A percentile compares a stretch with the other conserved stretches of the same genome.
Conservation (phyloP, 2,797 vertebrate genomes). For the Pangasius krempfi region DNA sequence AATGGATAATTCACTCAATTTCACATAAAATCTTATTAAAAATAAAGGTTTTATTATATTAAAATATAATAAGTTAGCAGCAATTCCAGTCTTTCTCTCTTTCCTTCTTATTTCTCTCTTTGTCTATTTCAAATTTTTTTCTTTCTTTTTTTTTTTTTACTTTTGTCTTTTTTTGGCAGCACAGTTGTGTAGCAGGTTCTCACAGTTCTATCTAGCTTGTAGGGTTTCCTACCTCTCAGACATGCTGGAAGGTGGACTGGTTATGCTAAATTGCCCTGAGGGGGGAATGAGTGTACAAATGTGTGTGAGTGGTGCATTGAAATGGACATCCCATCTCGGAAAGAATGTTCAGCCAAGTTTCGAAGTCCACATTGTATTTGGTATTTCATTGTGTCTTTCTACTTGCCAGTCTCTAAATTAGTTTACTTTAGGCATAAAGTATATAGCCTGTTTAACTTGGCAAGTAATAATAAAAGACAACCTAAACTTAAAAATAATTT, state of each 20-base stretch:
- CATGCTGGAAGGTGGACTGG: not conserved
- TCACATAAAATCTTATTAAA: not conserved
- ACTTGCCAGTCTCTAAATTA: not conserved
- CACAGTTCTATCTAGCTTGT: not conserved
- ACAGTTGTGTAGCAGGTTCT: not conserved
- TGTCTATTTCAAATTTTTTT: not conserved
- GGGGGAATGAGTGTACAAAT: not conserved
- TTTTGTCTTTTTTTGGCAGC: not conserved
- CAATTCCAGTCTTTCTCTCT: not conserved
- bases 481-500: slow-evolving; percentile 43
- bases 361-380: not conserved
- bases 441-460: slow-evolving; percentile 26
- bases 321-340: not conserved
- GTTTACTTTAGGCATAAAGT: slow-evolving; percentile 17
- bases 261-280: not conserved
- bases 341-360: not conserved
- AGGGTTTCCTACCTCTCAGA: not conserved
- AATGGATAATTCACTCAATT: not conserved
- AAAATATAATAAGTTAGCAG: not conserved
- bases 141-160: not conserved
- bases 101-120: not conserved
- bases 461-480: slow-evolving; percentile 32
- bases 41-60: not conserved
- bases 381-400: slow-evolving; percentile 9
- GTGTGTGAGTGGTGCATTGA: not conserved